A percentile compares a stretch with the other conserved stretches of the same genome.
Conservation (phyloP, 1,140 invertebrate species). For the Pseudomyrmex concolor region DNA sequence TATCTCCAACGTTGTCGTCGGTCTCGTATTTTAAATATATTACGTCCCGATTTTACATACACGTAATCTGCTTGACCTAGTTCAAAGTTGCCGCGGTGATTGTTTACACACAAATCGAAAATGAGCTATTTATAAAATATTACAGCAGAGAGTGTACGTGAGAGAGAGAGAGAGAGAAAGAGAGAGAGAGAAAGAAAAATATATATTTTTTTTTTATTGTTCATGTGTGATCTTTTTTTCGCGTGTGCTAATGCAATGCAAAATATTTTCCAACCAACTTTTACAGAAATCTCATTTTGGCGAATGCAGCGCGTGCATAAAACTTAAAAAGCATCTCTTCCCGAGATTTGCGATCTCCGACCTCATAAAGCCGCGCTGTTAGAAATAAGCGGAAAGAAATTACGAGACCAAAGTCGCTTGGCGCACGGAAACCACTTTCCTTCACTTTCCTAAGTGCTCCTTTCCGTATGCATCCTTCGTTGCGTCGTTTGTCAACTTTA, state of each 20-base stretch:
- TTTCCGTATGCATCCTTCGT: constrained; percentile 71
- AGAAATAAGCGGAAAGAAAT: constrained; percentile 66
- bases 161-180: no score
- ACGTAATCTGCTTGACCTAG: background rate
- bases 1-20: constrained; percentile 33
- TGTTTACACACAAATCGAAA: background rate
- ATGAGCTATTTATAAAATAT: background rate
- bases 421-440: constrained; percentile 76
- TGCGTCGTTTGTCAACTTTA: constrained; percentile 69
- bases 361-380: constrained; percentile 27
- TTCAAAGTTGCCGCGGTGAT: no score
- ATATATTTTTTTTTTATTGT: no score
- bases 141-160: no score
- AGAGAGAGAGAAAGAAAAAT: no score
- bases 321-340: constrained; percentile 32
- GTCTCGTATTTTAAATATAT: constrained; percentile 2
- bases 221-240: background rate
- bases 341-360: constrained; percentile 34
- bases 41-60: background rate
- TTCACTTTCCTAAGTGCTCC: constrained; percentile 73
- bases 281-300: constrained; percentile 47
- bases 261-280: constrained; percentile 22
- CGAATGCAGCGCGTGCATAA: constrained; percentile 1
- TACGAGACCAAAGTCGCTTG: constrained; percentile 59
- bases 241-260: background rate